phyloP scores from a whole-genome alignment of 2,113 vertebrate genomes.

The Geococcyx californianus region DNA sequence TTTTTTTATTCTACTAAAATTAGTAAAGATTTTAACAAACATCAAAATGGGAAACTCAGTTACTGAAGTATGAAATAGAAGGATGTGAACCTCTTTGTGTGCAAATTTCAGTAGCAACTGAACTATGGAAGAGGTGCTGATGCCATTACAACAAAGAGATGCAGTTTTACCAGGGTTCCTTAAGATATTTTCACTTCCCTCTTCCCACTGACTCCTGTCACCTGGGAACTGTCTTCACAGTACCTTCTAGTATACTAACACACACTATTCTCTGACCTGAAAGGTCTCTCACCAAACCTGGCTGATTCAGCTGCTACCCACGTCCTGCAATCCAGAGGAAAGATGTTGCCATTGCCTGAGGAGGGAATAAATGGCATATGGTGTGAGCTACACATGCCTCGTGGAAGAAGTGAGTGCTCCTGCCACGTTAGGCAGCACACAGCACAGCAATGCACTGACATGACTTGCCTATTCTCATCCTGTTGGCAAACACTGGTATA shows the following conservation, averaged over 20 bases:
- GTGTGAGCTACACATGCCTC: not conserved
- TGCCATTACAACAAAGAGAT: not conserved
- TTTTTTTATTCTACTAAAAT: not conserved
- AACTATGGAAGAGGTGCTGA: not conserved
- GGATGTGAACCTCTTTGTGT: not conserved
- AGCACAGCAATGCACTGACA: not conserved
- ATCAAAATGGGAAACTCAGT: not conserved
- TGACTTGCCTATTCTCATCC: not conserved
- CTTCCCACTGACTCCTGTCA: not conserved
- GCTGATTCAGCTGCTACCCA: not conserved
- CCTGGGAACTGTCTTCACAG: not conserved
- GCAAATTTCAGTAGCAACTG: not conserved
- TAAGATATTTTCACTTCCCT: not conserved
- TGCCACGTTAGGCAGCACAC: not conserved
- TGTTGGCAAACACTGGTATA: not conserved
- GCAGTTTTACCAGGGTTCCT: not conserved
- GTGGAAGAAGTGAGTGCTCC: not conserved
- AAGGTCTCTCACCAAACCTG: not conserved
- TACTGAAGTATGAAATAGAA: constrained; percentile 3
- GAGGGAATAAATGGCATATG: not conserved
- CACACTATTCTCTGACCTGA: not conserved
- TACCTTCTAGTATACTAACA: not conserved
- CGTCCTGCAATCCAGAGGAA: not conserved
- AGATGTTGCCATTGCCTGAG: not conserved
- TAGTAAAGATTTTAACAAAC: constrained; percentile 24